Evolutionary conservation across 1,140 invertebrate genomes (phyloP).

Genomic region (Drosophila ficusphila): DNA sequence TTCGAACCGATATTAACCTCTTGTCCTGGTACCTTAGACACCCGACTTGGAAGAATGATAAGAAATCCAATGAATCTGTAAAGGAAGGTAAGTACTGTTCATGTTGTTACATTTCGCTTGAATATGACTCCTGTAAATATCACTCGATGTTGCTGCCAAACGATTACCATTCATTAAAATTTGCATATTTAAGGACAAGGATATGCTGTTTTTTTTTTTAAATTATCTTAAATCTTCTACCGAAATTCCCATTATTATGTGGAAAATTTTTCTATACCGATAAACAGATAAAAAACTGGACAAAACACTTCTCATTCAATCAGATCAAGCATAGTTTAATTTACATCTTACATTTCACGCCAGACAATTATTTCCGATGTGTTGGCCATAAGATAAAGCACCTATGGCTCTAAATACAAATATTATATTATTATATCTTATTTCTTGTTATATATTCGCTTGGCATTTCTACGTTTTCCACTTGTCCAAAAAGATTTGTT

Average conservation of each 20-base stretch:
- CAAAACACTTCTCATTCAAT: slow-evolving; percentile 14
- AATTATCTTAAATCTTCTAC: too few species aligned
- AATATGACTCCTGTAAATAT: slow-evolving; percentile 55
- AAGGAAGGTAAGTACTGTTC: slow-evolving; percentile 76
- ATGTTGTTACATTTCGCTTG: slow-evolving; percentile 37
- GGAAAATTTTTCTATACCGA: not conserved
- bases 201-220: not conserved
- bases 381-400: not conserved
- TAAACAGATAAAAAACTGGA: not conserved
- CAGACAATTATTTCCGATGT: not conserved
- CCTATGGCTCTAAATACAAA: not conserved
- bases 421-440: not conserved
- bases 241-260: not conserved
- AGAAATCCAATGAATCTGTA: slow-evolving; percentile 53
- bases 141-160: slow-evolving; percentile 40
- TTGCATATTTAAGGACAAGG: slow-evolving; percentile 18
- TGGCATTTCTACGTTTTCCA: not conserved
- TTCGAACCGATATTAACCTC: slow-evolving; percentile 89
- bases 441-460: slow-evolving; percentile 1
- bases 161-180: slow-evolving; percentile 20
- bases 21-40: slow-evolving; percentile 91
- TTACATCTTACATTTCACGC: not conserved
- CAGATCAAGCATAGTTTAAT: slow-evolving; percentile 1
- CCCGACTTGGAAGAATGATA: slow-evolving; percentile 85
- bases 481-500: slow-evolving; percentile 15